These are phyloP conservation scores for Guaruba guarouba DNA, from an alignment of 2,113 vertebrate species.

Conservation along the genomic window DNA sequence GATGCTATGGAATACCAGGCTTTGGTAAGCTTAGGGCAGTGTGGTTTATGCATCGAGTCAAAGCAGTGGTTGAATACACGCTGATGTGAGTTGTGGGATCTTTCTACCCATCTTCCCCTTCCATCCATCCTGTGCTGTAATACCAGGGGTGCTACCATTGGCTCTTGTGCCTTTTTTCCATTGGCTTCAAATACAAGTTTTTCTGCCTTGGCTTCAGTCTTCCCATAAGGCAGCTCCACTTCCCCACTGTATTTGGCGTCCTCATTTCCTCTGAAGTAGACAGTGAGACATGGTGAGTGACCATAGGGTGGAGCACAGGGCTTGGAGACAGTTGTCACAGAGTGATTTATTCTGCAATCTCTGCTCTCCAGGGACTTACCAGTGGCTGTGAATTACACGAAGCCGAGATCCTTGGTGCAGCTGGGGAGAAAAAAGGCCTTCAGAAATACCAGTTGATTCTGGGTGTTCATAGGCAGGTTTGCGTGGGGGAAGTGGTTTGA, in stretches of 20 bases:
- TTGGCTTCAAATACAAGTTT: slow-evolving; percentile 36
- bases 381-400: neutral
- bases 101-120: neutral
- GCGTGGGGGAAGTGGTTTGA: neutral
- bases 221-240: slow-evolving; percentile 46
- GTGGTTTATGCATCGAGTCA: neutral
- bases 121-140: neutral
- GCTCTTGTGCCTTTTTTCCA: neutral
- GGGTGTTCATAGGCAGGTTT: neutral
- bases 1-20: neutral
- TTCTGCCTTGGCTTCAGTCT: slow-evolving; percentile 44
- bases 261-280: slow-evolving; percentile 41
- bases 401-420: neutral
- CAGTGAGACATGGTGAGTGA: neutral
- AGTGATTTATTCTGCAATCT: neutral
- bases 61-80: neutral
- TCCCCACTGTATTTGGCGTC: slow-evolving; percentile 13
- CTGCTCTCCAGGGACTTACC: neutral
- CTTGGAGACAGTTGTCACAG: neutral
- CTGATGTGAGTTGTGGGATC: neutral
- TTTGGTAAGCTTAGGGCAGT: neutral
- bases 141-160: neutral
- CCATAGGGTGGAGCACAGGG: neutral
- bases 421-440: neutral
- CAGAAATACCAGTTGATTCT: neutral